Evolutionary conservation across 2,797 vertebrate genomes (phyloP), one percentile per base, ranked within the genome.

Genomic region (Agapornis canus): DNA sequence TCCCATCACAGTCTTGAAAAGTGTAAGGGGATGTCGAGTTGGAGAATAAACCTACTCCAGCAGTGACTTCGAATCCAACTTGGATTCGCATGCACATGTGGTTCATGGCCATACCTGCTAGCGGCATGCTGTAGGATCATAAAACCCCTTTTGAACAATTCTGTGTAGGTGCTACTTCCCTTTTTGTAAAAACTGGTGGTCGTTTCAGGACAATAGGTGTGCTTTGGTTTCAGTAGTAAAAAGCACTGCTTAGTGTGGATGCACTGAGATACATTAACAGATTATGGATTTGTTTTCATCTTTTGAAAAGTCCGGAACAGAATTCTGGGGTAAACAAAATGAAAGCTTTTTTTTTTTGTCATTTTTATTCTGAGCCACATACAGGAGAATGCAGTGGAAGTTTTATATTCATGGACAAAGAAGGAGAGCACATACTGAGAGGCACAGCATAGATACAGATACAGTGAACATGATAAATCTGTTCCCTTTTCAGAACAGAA

Each of bases 251-350:
- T 43, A 57, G 37, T 23, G 4, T 76, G 64, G 52, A 23, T 80
- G 35, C 20, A 23, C 21, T 85, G 84, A 80, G 68, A 20, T 66
- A 5, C 20, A 26, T 70, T 51, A 66, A 47, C 15, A 40, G 27
- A 22, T 10, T 54, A 43, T 43, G 37, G 85, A 85, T 89, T 82
- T 61, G 23, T 57, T 95, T 89, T 59, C 17, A 2, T 81, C 37
- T 94, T 87, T 66, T 32, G 27, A 80, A 78, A 75, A 69, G 51
- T 54, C 26, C 3, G 14, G 37, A 37, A 26, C 14, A 66, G 25
- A 88, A 70, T 65, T 94, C 25, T 81, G 47, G 35, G 31, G 45
- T 84, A 89, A 91, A 64, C 22, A 66, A 85, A 92, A 78, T 42
- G 13, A 76, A 82, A 39, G 10, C 0, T 22, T 26, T 57, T 56